Evolutionary conservation across 2,888 invertebrate species (phyloP), one percentile per base, ranked within the genome.

Genomic region (Congeria kusceri): DNA sequence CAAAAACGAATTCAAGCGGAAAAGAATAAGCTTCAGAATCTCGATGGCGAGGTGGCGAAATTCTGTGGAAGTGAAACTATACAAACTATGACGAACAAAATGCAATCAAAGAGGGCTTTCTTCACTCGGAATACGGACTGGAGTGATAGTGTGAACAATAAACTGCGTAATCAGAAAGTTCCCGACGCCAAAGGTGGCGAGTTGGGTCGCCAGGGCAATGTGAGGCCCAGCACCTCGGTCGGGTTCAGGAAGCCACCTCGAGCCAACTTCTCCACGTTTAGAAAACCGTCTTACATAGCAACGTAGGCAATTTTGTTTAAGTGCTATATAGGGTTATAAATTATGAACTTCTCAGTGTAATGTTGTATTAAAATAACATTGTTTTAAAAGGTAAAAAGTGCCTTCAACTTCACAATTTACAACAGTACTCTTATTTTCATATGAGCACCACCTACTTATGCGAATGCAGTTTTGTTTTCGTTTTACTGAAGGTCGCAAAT

Each of bases 21-120:
- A 69, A 80, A 77, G 62, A 63, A 66, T 61, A 77, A 72, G 25
- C 75, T 75, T 1, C 44, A 76, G 18, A 53, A 47, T 3, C 57
- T 83, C 15, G 73, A 83, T 59, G 72, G 77, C 20, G 80, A 72
- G 28, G 83, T 83, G 13, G 83, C 83, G 3, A 56, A 75, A 23
- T 83, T 83, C 32, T 83, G 83, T 64, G 80, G 73, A 3, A 75
- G 64, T 53, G 77, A 83, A 20, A 80, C 80, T 18, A 61, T 80
- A 47, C 83, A 83, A 49, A 83, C 83, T 11, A 80, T 83, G 71
- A 58, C 61, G 15, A 69, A 61, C 49, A 79, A 76, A 62, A 61
- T 77, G 46, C 74, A 71, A 44, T n/a, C 77, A 0, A 76, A 83
- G 25, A 20, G 73, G 11, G 70, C 63, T 9, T 56, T 77, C 20